These are phyloP conservation scores for Uropsilus gracilis DNA, from an alignment of 2,113 vertebrate genomes.

Conservation along the genomic window DNA sequence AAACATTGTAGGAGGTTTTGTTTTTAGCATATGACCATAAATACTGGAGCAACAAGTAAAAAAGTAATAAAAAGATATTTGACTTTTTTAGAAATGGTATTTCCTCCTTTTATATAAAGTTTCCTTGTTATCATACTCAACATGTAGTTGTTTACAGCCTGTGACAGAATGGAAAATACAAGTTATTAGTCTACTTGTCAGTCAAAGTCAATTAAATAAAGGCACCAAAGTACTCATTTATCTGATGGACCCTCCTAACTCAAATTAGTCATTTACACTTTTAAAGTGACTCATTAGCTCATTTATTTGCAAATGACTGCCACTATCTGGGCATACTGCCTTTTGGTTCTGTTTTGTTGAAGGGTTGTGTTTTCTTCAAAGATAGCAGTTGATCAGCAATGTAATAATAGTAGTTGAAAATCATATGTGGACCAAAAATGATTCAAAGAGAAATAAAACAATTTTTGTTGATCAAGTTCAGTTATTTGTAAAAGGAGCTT, in stretches of 20 bases:
- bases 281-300: conserved; percentile 63
- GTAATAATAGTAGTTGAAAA: conserved; percentile 26
- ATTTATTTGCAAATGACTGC: conserved; percentile 48
- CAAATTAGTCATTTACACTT: conserved; percentile 55
- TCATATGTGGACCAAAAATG: not conserved
- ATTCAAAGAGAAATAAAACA: conserved; percentile 38
- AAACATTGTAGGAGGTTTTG: not conserved
- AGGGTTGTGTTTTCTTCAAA: conserved; percentile 40
- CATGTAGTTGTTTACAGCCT: conserved; percentile 59
- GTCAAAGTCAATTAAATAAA: conserved; percentile 70
- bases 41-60: not conserved
- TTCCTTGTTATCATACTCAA: conserved; percentile 50
- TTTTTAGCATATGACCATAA: not conserved
- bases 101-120: not conserved
- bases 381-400: conserved; percentile 37
- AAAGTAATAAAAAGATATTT: not conserved
- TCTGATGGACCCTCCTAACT: conserved; percentile 42
- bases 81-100: conserved; percentile 2
- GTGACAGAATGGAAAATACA: conserved; percentile 39
- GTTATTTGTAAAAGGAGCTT: not conserved
- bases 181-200: conserved; percentile 58
- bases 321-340: conserved; percentile 39
- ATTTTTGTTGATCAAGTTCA: not conserved
- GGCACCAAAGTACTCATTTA: conserved; percentile 27
- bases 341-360: conserved; percentile 40